Evolutionary conservation across 2,888 invertebrate genomes (phyloP), one percentile per base, ranked within the genome.

Genomic region (Apamea crenata): DNA sequence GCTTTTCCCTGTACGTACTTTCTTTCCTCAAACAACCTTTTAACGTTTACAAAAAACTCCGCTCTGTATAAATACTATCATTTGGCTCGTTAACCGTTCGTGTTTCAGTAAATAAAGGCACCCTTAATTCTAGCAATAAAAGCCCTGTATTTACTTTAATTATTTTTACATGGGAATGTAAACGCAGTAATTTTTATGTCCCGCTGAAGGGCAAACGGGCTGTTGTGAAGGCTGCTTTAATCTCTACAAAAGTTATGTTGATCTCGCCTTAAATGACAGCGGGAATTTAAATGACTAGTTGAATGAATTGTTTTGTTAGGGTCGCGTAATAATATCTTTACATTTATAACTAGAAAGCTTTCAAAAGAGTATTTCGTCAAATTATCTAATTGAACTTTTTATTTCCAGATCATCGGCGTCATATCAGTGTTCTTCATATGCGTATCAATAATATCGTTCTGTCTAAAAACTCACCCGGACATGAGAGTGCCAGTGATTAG

Each of bases 381-480:
- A 0, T n/a, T 12, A n/a, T 59, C 56, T 59, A 59, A 59, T n/a
- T 5, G 1, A 59, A 12, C 4, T n/a, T 77, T 91, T 93, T 92
- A 86, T 91, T 98, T 97, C 66, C 98, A 99, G 99, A 98, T 99
- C 93, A 99, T 99, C 95, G 99, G 99, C 91, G 98, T 99, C 89
- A 98, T 99, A 95, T 99, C 99, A 89, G 99, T 99, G 93, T 99
- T 99, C 97, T 99, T 99, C 98, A 99, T 99, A 96, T 99, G 99
- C 97, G 99, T 99, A 90, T 99, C 99, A 90, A 99, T 99, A 95
- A 97, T 99, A 96, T 99, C 99, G 91, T 99, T 99, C 97, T 99
- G 99, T 97, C 98, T 99, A 94, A 99, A 99, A 97, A 99, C 99
- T 71, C 99, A 99, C 97, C 99, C 99, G 87, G 99, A 99, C 96